Evolutionary conservation across 2,888 invertebrate species (phyloP).

Genomic region (Erpobdella octoculata): DNA sequence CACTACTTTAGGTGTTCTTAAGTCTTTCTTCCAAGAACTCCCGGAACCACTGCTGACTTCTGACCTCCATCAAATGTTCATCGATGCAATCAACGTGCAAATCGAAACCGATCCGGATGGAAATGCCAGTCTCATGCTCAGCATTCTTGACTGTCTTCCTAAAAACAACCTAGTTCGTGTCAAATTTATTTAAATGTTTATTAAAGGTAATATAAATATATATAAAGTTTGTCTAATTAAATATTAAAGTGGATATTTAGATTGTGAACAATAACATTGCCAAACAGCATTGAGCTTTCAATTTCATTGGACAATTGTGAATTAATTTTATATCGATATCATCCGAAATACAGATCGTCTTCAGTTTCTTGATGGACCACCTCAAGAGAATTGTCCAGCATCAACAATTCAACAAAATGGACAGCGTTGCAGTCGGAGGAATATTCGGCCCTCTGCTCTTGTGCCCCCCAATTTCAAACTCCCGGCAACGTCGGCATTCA

Average conservation of each 20-base stretch:
- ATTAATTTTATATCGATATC: neutral
- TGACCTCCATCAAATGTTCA: conserved; percentile 30
- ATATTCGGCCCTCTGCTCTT: conserved; percentile 32
- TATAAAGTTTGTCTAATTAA: neutral
- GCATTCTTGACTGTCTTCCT: conserved; percentile 31
- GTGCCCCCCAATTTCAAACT: conserved; percentile 22
- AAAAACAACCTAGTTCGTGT: conserved; percentile 27
- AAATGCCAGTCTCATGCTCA: conserved; percentile 30
- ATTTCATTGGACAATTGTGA: no score
- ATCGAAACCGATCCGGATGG: conserved; percentile 28
- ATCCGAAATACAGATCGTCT: conserved; percentile 1
- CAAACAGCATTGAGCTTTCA: no score
- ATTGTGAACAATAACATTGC: no score
- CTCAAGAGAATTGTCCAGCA: conserved; percentile 23
- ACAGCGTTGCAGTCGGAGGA: conserved; percentile 14
- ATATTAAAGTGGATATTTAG: neutral
- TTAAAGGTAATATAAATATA: neutral
- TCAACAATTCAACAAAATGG: conserved; percentile 27
- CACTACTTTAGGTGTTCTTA: conserved; percentile 23
- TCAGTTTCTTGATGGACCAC: conserved; percentile 28
- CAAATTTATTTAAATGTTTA: neutral
- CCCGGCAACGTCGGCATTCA: neutral
- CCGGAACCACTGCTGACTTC: conserved; percentile 29
- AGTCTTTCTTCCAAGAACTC: conserved; percentile 27
- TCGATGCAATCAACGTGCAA: conserved; percentile 31